Percentiles rank a stretch among this genome's conserved stretches.
Evolutionary conservation across 2,888 invertebrate genomes (phyloP).

Genomic region (Volucella zonaria): DNA sequence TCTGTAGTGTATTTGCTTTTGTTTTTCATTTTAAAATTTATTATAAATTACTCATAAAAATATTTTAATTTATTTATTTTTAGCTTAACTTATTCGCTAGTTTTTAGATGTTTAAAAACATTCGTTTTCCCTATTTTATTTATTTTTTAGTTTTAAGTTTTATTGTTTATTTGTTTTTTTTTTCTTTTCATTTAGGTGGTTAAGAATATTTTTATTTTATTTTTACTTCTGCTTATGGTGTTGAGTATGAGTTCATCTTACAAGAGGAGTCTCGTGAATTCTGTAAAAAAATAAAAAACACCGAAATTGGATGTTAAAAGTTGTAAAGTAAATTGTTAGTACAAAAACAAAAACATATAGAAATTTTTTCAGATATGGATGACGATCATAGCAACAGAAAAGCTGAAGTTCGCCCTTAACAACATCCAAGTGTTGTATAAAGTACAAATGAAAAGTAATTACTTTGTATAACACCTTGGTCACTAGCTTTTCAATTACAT

Average conservation of each 20-base stretch:
- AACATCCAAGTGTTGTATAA: too few species aligned
- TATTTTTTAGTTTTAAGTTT: constrained; percentile 35
- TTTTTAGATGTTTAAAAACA: constrained; percentile 49
- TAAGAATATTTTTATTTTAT: constrained; percentile 37
- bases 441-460: too few species aligned
- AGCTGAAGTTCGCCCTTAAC: too few species aligned
- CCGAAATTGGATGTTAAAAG: background rate
- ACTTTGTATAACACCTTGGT: too few species aligned
- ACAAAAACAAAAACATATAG: too few species aligned
- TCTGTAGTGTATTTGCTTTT: constrained; percentile 15
- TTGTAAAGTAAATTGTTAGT: background rate
- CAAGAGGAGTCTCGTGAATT: constrained; percentile 75
- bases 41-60: constrained; percentile 76
- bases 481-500: too few species aligned
- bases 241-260: constrained; percentile 66
- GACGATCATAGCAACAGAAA: too few species aligned
- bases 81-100: constrained; percentile 56
- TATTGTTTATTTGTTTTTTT: constrained; percentile 50
- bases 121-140: constrained; percentile 57
- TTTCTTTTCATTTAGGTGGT: constrained; percentile 70
- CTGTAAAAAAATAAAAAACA: constrained; percentile 64
- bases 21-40: constrained; percentile 73
- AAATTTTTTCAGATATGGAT: too few species aligned
- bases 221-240: background rate
- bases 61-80: constrained; percentile 67